A percentile compares a stretch with the other conserved stretches of the same genome.
phyloP scores from a whole-genome alignment of 2,113 vertebrate species.

The Hylia prasina region DNA sequence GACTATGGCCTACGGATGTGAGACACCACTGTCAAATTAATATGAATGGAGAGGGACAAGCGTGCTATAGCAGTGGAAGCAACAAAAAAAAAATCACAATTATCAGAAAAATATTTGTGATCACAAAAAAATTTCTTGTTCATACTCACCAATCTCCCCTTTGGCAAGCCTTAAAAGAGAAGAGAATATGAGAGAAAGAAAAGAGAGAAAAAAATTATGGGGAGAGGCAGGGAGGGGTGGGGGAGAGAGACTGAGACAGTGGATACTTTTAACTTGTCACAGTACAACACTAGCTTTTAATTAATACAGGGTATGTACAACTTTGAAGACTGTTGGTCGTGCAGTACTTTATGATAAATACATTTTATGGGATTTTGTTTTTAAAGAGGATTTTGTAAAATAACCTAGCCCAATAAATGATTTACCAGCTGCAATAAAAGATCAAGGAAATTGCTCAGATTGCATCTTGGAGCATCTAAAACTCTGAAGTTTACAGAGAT shows the following conservation, averaged over 20 bases:
- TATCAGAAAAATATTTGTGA: conserved; percentile 13
- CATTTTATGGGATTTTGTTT: conserved; percentile 68
- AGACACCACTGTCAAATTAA: neutral
- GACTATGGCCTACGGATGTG: neutral
- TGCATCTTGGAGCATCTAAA: conserved; percentile 71
- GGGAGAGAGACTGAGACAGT: neutral
- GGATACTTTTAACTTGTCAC: conserved; percentile 29
- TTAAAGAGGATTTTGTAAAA: conserved; percentile 69
- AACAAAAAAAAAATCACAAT: neutral
- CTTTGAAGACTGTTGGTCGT: conserved; percentile 62
- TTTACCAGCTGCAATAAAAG: conserved; percentile 76
- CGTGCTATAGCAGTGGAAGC: neutral
- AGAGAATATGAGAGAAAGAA: neutral
- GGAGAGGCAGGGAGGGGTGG: neutral
- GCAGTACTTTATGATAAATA: conserved; percentile 66
- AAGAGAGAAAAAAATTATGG: neutral
- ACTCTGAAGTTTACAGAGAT: conserved; percentile 61
- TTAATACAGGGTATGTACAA: conserved; percentile 39
- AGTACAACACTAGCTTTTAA: conserved; percentile 56
- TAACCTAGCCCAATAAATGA: conserved; percentile 68
- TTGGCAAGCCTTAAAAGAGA: neutral
- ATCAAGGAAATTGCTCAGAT: conserved; percentile 78
- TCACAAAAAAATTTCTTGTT: neutral
- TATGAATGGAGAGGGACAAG: neutral
- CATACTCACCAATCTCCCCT: neutral